Percentiles rank a stretch among this genome's conserved stretches.
These are phyloP conservation scores for Patiria miniata DNA, from an alignment of 35 echinoderm and acorn worm genomes.

Conservation along the genomic window DNA sequence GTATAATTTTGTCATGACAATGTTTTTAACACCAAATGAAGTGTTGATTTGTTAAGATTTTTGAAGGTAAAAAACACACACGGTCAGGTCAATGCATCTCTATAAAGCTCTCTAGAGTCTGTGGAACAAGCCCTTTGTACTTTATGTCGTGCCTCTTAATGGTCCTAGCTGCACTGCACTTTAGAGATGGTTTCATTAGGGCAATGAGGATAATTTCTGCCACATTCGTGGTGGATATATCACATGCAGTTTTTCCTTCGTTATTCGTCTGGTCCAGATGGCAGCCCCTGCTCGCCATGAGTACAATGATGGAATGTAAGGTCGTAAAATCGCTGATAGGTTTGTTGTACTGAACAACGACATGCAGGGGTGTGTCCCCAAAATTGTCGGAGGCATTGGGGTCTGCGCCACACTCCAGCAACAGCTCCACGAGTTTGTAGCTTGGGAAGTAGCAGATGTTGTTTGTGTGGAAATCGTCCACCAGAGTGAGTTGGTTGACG, in stretches of 20 bases:
- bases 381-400: constrained; percentile 61
- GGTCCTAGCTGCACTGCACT: constrained; percentile 66
- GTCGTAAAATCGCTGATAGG: constrained; percentile 89
- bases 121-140: constrained; percentile 71
- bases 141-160: constrained; percentile 61
- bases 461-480: constrained; percentile 87
- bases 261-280: constrained; percentile 70
- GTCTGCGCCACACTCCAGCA: constrained; percentile 78
- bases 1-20: too few species aligned
- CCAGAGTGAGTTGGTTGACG: constrained; percentile 70
- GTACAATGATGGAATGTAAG: constrained; percentile 68
- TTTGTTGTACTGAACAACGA: constrained; percentile 76
- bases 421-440: constrained; percentile 46
- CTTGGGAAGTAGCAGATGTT: constrained; percentile 73
- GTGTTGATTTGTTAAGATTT: background rate
- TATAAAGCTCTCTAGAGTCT: constrained; percentile 66
- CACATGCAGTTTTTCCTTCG: constrained; percentile 57
- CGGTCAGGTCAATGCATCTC: constrained; percentile 52
- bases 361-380: constrained; percentile 59
- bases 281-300: constrained; percentile 48
- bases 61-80: background rate
- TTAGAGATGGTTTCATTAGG: constrained; percentile 52
- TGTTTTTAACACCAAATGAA: too few species aligned
- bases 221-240: constrained; percentile 65
- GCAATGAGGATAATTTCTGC: constrained; percentile 82